A percentile compares a stretch with the other conserved stretches of the same genome.
phyloP scores from a whole-genome alignment of 2,113 vertebrate species.

The Pipra filicauda region DNA sequence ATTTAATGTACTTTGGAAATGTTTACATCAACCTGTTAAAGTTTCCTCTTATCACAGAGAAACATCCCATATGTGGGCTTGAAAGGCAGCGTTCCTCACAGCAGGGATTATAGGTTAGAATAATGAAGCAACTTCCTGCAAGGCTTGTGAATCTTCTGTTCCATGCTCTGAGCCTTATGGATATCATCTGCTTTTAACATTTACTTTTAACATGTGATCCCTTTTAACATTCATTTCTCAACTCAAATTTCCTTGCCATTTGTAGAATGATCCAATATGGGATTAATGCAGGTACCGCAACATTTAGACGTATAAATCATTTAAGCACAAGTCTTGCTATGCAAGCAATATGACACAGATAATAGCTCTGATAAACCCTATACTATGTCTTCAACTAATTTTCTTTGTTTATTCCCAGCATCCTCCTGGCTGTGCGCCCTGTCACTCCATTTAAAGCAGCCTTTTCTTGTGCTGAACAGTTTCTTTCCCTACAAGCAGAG shows the following conservation, averaged over 20 bases:
- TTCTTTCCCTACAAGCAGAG: neutral
- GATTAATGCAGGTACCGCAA: neutral
- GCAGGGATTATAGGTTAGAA: conserved; percentile 31
- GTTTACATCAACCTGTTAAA: conserved; percentile 3
- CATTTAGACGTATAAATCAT: neutral
- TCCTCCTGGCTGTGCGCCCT: neutral
- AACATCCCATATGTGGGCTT: conserved; percentile 35
- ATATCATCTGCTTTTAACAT: conserved; percentile 36
- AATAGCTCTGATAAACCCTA: neutral
- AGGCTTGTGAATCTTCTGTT: conserved; percentile 33
- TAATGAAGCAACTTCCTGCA: conserved; percentile 48
- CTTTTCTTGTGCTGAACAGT: neutral
- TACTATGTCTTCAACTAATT: neutral
- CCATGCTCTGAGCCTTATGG: neutral
- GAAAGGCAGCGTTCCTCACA: conserved; percentile 1
- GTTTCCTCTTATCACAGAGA: conserved; percentile 31
- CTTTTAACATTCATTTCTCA: neutral
- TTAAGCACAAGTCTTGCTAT: neutral
- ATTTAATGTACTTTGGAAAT: neutral
- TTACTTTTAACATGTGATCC: neutral
- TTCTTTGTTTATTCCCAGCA: neutral
- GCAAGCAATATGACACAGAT: neutral
- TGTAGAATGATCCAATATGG: neutral
- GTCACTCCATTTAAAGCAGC: neutral
- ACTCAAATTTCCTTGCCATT: neutral